Conservation (phyloP, 2,113 vertebrate species). For the Callipepla squamata region DNA sequence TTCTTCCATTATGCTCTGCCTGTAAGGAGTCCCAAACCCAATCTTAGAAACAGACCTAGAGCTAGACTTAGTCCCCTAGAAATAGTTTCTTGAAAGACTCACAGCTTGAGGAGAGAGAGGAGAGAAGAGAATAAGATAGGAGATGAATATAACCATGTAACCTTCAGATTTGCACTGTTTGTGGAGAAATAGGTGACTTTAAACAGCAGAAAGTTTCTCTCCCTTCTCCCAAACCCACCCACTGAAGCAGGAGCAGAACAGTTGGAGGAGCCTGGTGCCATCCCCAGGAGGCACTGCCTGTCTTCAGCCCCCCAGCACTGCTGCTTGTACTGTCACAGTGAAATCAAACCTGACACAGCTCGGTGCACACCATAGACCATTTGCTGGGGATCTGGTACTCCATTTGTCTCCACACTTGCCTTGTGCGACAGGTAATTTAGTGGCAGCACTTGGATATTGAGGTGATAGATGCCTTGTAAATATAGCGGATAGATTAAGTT, state of each 20-base stretch:
- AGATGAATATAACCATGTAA: not conserved
- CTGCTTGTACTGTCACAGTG: not conserved
- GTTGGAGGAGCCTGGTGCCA: conserved; percentile 8
- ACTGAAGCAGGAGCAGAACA: not conserved
- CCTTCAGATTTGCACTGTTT: not conserved
- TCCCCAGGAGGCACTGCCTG: not conserved
- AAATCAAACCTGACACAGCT: not conserved
- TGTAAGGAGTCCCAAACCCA: not conserved
- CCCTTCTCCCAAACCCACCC: not conserved
- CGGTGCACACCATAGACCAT: not conserved
- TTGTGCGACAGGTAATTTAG: not conserved
- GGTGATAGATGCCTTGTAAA: conserved; percentile 15
- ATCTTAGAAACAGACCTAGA: not conserved
- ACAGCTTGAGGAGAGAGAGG: not conserved
- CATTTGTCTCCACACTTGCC: not conserved
- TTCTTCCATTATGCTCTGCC: not conserved
- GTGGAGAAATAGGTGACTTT: not conserved
- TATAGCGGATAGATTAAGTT: not conserved
- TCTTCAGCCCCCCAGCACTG: not conserved
- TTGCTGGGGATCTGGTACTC: not conserved
- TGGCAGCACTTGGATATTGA: not conserved
- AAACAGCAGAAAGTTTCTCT: not conserved
- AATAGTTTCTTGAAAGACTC: conserved; percentile 18
- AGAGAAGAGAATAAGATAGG: no score
- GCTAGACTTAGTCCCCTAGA: conserved; percentile 17